Evolutionary conservation across 2,113 vertebrate species (phyloP).

Genomic region (Aepyceros melampus): DNA sequence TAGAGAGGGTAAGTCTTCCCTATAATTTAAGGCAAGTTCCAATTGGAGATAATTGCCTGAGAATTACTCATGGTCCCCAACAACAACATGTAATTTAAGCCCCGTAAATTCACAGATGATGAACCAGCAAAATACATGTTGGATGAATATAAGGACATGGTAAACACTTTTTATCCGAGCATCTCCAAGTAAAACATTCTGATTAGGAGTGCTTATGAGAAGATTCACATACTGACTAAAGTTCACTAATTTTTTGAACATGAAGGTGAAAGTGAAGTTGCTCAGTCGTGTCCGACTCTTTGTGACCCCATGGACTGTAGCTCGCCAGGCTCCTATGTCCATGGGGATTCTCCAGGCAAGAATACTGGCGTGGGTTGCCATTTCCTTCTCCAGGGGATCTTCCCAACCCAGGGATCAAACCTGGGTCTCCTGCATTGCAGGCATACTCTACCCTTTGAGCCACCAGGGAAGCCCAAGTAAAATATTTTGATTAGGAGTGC

Average conservation of each 20-base stretch:
- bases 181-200: neutral
- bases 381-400: neutral
- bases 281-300: neutral
- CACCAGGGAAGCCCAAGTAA: neutral
- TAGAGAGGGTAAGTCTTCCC: neutral
- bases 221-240: neutral
- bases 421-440: neutral
- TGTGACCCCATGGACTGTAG: neutral
- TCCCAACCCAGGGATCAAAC: neutral
- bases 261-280: neutral
- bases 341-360: neutral
- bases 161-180: neutral
- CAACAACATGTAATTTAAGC: slow-evolving; percentile 38
- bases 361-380: neutral
- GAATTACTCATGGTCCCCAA: slow-evolving; percentile 1
- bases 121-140: neutral
- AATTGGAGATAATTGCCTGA: slow-evolving; percentile 29
- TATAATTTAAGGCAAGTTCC: slow-evolving; percentile 19
- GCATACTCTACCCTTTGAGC: neutral
- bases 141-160: neutral
- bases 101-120: neutral
- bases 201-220: neutral
- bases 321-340: neutral
- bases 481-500: neutral
- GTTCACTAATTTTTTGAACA: neutral